These are phyloP conservation scores for Agriotes lineatus DNA, from an alignment of 2,888 invertebrate genomes.

Conservation along the genomic window DNA sequence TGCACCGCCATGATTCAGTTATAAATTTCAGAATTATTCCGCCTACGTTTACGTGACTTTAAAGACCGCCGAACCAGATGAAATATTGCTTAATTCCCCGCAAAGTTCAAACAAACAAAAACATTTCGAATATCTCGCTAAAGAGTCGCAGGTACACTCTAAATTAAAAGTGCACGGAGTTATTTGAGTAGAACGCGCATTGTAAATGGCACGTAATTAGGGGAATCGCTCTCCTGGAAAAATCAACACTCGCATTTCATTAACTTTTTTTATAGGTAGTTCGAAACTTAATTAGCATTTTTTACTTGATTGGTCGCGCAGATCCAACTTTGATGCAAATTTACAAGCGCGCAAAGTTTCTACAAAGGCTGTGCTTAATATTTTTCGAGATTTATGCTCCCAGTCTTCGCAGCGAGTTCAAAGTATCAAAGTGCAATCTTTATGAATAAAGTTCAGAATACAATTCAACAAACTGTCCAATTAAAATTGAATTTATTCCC, in stretches of 20 bases:
- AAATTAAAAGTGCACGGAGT: slow-evolving; percentile 8
- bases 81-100: slow-evolving; percentile 39
- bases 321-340: slow-evolving; percentile 34
- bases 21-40: slow-evolving; percentile 47
- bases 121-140: slow-evolving; percentile 22
- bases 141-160: neutral
- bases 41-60: slow-evolving; percentile 40
- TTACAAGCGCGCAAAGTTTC: slow-evolving; percentile 36
- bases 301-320: slow-evolving; percentile 31
- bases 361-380: slow-evolving; percentile 23
- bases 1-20: slow-evolving; percentile 41
- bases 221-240: slow-evolving; percentile 43
- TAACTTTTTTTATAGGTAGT: slow-evolving; percentile 41
- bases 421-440: slow-evolving; percentile 47
- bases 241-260: slow-evolving; percentile 48
- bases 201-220: slow-evolving; percentile 43
- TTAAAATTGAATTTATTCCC: slow-evolving; percentile 46
- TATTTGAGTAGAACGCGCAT: slow-evolving; percentile 18
- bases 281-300: slow-evolving; percentile 41
- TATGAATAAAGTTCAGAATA: slow-evolving; percentile 45
- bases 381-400: slow-evolving; percentile 35
- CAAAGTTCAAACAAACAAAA: slow-evolving; percentile 37
- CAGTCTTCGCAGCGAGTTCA: slow-evolving; percentile 27
- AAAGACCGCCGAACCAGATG: slow-evolving; percentile 32
- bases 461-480: slow-evolving; percentile 45